These are phyloP conservation scores for Grus americana DNA, from an alignment of 2,113 vertebrate genomes.

Conservation along the genomic window DNA sequence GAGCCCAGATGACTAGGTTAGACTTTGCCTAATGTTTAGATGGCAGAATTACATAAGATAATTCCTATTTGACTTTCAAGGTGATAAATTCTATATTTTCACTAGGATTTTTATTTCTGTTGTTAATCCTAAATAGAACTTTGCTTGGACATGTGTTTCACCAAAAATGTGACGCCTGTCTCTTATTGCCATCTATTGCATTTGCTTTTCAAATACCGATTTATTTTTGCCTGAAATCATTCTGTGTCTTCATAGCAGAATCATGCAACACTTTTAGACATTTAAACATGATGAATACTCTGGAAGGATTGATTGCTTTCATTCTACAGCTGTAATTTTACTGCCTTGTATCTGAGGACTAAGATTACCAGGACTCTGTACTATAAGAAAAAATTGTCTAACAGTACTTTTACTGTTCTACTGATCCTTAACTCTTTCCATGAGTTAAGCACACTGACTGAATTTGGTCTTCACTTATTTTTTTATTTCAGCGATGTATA, in stretches of 20 bases:
- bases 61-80: background rate
- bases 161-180: background rate
- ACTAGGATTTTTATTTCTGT: constrained; percentile 15
- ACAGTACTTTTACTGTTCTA: background rate
- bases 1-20: background rate
- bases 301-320: constrained; percentile 47
- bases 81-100: background rate
- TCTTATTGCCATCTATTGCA: constrained; percentile 36
- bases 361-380: background rate
- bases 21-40: background rate
- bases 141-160: background rate
- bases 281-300: constrained; percentile 48
- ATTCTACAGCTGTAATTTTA: constrained; percentile 49
- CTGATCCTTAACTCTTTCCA: background rate
- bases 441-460: background rate
- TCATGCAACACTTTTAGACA: constrained; percentile 31
- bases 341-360: background rate
- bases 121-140: constrained; percentile 5
- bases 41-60: background rate
- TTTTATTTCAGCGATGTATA: background rate
- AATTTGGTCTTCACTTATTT: background rate
- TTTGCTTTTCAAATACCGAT: constrained; percentile 60
- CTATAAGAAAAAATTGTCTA: background rate
- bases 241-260: constrained; percentile 1
- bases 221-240: constrained; percentile 42